Conservation (phyloP, 2,888 invertebrate genomes). For the Sminthurinus aureus region DNA sequence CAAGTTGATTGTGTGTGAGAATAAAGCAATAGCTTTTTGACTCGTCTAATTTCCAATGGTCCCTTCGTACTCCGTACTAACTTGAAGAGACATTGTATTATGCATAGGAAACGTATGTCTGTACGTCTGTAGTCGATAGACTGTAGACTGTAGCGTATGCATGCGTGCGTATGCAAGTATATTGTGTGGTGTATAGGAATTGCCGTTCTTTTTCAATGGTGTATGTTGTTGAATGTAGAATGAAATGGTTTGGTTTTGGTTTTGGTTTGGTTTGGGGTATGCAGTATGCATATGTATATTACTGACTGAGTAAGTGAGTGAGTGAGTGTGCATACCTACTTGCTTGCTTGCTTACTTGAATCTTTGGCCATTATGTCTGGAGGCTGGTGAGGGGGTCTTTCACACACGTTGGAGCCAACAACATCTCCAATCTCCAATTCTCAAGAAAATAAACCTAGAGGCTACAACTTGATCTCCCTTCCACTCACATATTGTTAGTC, state of each 20-base stretch:
- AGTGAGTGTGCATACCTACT: neutral
- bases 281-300: too few relatives aligned
- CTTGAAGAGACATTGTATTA: slow-evolving; percentile 1
- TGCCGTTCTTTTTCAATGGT: neutral
- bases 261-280: too few relatives aligned
- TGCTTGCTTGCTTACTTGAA: slow-evolving; percentile 6
- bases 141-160: neutral
- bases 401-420: slow-evolving; percentile 33
- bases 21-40: slow-evolving; percentile 14
- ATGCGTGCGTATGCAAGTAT: slow-evolving; percentile 4
- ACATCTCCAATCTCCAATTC: too few relatives aligned
- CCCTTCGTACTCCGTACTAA: neutral
- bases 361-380: slow-evolving; percentile 37
- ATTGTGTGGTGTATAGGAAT: neutral
- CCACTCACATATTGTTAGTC: slow-evolving; percentile 29
- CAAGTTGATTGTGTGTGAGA: slow-evolving; percentile 16
- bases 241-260: neutral
- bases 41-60: slow-evolving; percentile 18
- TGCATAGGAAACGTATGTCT: neutral
- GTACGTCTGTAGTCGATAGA: neutral
- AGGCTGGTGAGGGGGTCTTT: slow-evolving; percentile 45
- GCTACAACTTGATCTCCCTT: slow-evolving; percentile 46
- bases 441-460: slow-evolving; percentile 40
- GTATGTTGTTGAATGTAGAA: too few relatives aligned
- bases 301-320: too few relatives aligned